Evolutionary conservation across 1,140 invertebrate species (phyloP).

Genomic region (Choristoneura fumiferana): DNA sequence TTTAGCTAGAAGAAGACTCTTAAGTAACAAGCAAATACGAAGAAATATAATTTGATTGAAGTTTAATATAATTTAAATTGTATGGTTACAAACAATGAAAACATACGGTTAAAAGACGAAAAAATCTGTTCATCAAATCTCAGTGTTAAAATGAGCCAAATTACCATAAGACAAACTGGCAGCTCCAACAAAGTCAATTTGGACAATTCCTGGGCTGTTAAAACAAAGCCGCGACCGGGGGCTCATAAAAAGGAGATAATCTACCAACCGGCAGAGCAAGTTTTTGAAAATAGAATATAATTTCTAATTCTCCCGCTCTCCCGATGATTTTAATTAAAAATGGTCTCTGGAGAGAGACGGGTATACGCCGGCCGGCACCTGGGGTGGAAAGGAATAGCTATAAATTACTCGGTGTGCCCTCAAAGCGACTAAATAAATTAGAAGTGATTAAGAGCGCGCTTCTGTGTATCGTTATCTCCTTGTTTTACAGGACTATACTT

Average conservation of each 20-base stretch:
- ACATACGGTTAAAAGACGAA: too few relatives aligned
- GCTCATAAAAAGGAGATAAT: slow-evolving; percentile 77
- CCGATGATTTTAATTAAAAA: slow-evolving; percentile 77
- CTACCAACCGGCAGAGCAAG: slow-evolving; percentile 75
- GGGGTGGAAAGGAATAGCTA: slow-evolving; percentile 63
- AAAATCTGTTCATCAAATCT: background rate
- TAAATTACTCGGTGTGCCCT: slow-evolving; percentile 66
- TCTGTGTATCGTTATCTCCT: slow-evolving; percentile 61
- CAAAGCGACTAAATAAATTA: slow-evolving; percentile 75
- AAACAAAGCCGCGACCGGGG: slow-evolving; percentile 68
- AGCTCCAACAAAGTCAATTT: slow-evolving; percentile 59
- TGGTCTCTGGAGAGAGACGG: slow-evolving; percentile 66
- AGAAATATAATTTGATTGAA: too few relatives aligned
- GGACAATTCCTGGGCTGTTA: slow-evolving; percentile 67
- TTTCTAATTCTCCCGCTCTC: slow-evolving; percentile 73
- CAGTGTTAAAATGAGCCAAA: slow-evolving; percentile 57
- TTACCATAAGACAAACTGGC: slow-evolving; percentile 52
- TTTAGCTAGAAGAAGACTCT: too few relatives aligned
- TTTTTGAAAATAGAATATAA: slow-evolving; percentile 79
- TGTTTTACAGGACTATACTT: slow-evolving; percentile 38
- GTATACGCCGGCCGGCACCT: slow-evolving; percentile 31
- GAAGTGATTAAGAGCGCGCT: slow-evolving; percentile 76
- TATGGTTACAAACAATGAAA: too few relatives aligned
- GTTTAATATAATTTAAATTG: too few relatives aligned
- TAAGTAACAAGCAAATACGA: too few relatives aligned